A percentile compares a stretch with the other conserved stretches of the same genome.
Conservation (phyloP, 2,113 vertebrate genomes). For the Dromiciops gliroides region DNA sequence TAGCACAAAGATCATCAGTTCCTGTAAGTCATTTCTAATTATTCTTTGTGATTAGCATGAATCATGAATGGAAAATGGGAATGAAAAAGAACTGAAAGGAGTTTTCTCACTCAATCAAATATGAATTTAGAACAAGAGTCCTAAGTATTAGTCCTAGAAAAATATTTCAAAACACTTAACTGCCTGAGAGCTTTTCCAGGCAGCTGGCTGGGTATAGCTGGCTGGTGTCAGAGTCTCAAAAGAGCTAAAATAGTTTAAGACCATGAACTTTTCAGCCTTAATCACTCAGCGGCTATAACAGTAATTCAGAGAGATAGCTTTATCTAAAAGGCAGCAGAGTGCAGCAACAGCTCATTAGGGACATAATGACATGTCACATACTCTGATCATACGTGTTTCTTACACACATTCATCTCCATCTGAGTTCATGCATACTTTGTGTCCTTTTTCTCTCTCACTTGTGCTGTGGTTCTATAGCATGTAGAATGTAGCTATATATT, state of each 20-base stretch:
- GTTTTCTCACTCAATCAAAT: not conserved
- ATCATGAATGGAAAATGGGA: not conserved
- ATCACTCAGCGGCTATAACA: not conserved
- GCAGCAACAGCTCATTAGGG: not conserved
- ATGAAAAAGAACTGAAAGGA: not conserved
- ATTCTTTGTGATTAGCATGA: not conserved
- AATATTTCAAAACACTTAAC: not conserved
- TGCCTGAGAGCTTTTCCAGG: not conserved
- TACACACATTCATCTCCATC: not conserved
- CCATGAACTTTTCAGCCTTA: not conserved
- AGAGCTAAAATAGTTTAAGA: not conserved
- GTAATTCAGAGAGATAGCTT: not conserved
- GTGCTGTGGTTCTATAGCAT: not conserved
- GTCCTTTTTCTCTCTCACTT: not conserved
- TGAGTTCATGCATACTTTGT: not conserved
- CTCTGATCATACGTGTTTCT: not conserved
- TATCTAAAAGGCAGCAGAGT: not conserved
- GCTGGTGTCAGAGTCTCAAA: not conserved
- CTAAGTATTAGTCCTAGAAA: not conserved
- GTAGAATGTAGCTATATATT: not conserved
- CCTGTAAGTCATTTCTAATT: not conserved
- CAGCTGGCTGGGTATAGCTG: not conserved
- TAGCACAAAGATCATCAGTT: not conserved
- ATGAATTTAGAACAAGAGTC: not conserved
- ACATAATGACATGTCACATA: not conserved